phyloP scores from a whole-genome alignment of 64 coral and sea anemone genomes.

The Stichodactyla mertensii region DNA sequence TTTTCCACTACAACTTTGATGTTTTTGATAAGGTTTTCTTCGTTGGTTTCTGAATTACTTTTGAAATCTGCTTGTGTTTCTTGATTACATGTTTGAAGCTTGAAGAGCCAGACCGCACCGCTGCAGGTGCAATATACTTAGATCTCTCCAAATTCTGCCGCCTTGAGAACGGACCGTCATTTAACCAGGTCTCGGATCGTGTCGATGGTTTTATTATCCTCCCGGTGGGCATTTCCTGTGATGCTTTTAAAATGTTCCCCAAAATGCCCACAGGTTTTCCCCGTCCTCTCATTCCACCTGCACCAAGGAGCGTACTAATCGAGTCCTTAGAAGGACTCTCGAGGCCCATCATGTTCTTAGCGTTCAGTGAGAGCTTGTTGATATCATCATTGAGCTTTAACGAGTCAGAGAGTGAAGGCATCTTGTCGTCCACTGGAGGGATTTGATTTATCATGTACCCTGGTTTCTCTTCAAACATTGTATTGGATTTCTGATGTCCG shows the following conservation, averaged over 20 bases:
- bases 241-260: constrained; percentile 13
- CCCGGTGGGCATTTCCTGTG: neutral
- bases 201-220: neutral
- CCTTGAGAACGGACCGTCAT: constrained; percentile 15
- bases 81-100: neutral
- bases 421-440: neutral
- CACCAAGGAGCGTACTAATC: neutral
- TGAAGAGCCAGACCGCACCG: neutral
- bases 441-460: neutral
- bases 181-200: neutral
- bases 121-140: neutral
- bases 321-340: neutral
- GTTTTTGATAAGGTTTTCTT: neutral
- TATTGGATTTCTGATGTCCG: neutral
- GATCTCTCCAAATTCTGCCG: constrained; percentile 15
- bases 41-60: neutral
- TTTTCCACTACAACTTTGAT: neutral
- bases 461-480: constrained; percentile 1
- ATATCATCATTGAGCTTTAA: neutral
- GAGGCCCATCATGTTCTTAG: neutral
- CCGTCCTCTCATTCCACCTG: neutral
- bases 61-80: constrained; percentile 2
- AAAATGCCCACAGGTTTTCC: constrained; percentile 14
- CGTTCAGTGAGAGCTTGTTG: neutral
- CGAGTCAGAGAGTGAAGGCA: neutral